Evolutionary conservation across 92 coral and sea anemone species (phyloP).

Genomic region (Plumapathes pennacea): DNA sequence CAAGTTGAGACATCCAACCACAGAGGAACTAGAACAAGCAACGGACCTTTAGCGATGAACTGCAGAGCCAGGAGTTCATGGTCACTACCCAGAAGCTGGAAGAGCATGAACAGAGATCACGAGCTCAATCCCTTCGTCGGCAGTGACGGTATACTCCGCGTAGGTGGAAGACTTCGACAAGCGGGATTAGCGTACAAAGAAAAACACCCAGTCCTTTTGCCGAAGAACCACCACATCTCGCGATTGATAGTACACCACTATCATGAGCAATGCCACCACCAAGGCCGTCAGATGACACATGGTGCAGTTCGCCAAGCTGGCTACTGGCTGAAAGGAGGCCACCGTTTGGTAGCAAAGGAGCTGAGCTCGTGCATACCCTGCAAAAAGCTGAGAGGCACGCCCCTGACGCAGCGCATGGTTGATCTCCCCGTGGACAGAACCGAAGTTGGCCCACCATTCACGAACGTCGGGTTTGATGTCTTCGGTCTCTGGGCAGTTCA

Average conservation of each 20-base stretch:
- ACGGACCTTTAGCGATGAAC: too few relatives aligned
- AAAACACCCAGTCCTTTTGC: constrained; percentile 18
- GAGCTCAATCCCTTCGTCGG: constrained; percentile 2
- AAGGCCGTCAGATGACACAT: constrained; percentile 38
- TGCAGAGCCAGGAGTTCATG: too few relatives aligned
- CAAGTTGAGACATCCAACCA: too few relatives aligned
- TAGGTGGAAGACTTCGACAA: constrained; percentile 24
- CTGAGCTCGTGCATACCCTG: constrained; percentile 12
- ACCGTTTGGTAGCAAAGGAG: constrained; percentile 1
- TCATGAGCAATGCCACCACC: constrained; percentile 37
- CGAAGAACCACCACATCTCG: constrained; percentile 10
- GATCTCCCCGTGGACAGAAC: constrained; percentile 26
- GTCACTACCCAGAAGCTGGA: too few relatives aligned
- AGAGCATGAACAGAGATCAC: neutral
- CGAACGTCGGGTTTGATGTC: constrained; percentile 32
- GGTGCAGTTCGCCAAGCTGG: constrained; percentile 29
- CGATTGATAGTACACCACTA: constrained; percentile 17
- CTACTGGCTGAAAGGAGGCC: constrained; percentile 14
- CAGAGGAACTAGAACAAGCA: too few relatives aligned
- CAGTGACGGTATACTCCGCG: constrained; percentile 15
- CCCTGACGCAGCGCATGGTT: constrained; percentile 15
- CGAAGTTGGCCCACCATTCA: too few relatives aligned
- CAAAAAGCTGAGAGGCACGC: constrained; percentile 12
- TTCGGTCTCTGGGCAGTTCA: constrained; percentile 23
- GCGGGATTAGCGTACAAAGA: constrained; percentile 18